Conservation (phyloP, 30 jellyfish, hydroid and myxozoan genomes). For the Chrysaora quinquecirrha region DNA sequence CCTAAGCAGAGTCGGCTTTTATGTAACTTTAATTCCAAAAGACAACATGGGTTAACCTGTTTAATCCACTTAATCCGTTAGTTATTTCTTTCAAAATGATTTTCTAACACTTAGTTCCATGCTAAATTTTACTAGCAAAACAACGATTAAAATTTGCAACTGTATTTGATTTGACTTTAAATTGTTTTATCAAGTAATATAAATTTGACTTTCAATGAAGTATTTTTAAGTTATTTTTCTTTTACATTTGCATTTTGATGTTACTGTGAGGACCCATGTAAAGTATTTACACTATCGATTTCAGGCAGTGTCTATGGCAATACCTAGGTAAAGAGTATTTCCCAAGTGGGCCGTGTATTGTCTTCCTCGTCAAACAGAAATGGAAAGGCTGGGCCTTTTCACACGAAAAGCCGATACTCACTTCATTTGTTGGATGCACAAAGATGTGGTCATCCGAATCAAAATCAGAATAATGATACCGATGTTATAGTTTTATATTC, state of each 20-base stretch:
- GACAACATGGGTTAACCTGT: neutral
- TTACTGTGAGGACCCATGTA: too few species aligned
- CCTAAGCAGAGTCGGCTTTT: too few species aligned
- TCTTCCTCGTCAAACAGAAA: neutral
- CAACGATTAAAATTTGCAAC: neutral
- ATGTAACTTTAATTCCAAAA: neutral
- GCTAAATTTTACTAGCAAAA: too few species aligned
- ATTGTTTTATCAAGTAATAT: neutral
- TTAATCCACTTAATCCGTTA: neutral
- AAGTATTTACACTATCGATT: too few species aligned
- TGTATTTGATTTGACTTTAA: neutral
- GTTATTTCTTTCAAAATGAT: neutral
- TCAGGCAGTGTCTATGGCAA: too few species aligned
- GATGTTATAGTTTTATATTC: neutral
- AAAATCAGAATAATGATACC: neutral
- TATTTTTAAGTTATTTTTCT: neutral
- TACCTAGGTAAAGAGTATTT: neutral
- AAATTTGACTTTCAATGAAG: neutral
- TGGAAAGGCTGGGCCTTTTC: neutral
- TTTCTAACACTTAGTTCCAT: neutral
- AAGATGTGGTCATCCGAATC: conserved; percentile 1
- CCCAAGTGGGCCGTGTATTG: conserved; percentile 3
- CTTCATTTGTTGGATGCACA: neutral
- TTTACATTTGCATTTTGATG: too few species aligned
- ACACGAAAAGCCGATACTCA: neutral